A percentile compares a stretch with the other conserved stretches of the same genome.
Conservation (phyloP, 2,797 vertebrate species). For the Premnoplex brunnescens region DNA sequence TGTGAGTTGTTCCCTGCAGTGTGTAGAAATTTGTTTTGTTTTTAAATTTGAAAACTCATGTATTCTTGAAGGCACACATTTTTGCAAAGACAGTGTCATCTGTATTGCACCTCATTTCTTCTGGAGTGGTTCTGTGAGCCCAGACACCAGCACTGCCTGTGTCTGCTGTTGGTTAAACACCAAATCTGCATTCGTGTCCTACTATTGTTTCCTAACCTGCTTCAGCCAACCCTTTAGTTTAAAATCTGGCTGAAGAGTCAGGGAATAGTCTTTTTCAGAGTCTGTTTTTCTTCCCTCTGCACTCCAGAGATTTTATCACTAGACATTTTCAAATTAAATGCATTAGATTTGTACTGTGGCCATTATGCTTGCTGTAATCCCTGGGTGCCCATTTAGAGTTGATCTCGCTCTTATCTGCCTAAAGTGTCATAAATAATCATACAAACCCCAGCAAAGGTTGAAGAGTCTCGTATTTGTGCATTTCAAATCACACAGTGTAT, state of each 20-base stretch:
- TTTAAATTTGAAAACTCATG: background rate
- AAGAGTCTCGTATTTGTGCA: background rate
- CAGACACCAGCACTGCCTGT: rapidly evolving
- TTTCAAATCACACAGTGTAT: background rate
- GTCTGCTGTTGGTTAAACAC: background rate
- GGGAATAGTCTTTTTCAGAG: background rate
- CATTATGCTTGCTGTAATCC: background rate
- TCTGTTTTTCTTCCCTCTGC: background rate
- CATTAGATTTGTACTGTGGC: background rate
- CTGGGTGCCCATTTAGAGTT: background rate
- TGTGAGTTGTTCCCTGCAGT: background rate
- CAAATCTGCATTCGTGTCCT: background rate
- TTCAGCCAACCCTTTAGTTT: background rate
- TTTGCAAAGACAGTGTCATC: background rate
- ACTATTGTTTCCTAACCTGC: background rate
- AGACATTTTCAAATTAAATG: background rate
- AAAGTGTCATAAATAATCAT: constrained; percentile 8
- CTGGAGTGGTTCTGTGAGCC: background rate
- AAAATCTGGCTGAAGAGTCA: background rate
- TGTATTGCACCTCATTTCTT: background rate
- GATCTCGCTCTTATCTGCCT: constrained; percentile 7
- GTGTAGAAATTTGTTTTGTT: background rate
- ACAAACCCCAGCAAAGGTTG: background rate
- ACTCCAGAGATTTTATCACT: background rate
- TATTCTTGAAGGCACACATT: background rate